Conservation (phyloP, 2,113 vertebrate genomes). For the Erythrolamprus reginae region DNA sequence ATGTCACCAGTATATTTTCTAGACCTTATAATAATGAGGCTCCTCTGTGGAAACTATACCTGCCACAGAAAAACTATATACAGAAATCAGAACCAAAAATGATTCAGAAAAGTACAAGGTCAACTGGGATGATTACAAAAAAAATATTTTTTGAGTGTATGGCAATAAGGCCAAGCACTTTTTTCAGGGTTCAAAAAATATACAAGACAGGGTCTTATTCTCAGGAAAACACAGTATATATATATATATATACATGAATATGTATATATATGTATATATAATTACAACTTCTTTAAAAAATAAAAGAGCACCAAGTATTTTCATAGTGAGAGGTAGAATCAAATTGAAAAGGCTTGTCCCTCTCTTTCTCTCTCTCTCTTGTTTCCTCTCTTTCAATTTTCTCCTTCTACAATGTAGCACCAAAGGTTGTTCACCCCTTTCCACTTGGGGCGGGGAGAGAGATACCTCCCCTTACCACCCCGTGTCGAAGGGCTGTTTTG, state of each 20-base stretch:
- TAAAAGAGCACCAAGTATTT: slow-evolving; percentile 74
- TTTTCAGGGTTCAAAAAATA: too few species aligned
- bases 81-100: too few species aligned
- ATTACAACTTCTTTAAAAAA: slow-evolving; percentile 58
- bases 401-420: slow-evolving; percentile 48
- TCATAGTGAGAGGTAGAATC: slow-evolving; percentile 82
- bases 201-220: too few species aligned
- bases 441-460: slow-evolving; percentile 27
- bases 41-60: too few species aligned
- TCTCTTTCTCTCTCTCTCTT: not conserved
- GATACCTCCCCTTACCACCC: slow-evolving; percentile 12
- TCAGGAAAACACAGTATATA: slow-evolving; percentile 27
- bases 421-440: slow-evolving; percentile 50
- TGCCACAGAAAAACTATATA: too few species aligned
- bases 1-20: too few species aligned
- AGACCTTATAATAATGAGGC: too few species aligned
- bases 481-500: not conserved
- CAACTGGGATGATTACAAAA: too few species aligned
- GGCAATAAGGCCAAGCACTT: too few species aligned
- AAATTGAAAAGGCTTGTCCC: slow-evolving; percentile 51
- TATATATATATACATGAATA: slow-evolving; percentile 59
- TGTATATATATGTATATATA: slow-evolving; percentile 65
- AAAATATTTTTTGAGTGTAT: too few species aligned
- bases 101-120: too few species aligned
- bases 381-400: not conserved